Conservation (phyloP, 1,140 invertebrate species). For the Drosophila cardini region DNA sequence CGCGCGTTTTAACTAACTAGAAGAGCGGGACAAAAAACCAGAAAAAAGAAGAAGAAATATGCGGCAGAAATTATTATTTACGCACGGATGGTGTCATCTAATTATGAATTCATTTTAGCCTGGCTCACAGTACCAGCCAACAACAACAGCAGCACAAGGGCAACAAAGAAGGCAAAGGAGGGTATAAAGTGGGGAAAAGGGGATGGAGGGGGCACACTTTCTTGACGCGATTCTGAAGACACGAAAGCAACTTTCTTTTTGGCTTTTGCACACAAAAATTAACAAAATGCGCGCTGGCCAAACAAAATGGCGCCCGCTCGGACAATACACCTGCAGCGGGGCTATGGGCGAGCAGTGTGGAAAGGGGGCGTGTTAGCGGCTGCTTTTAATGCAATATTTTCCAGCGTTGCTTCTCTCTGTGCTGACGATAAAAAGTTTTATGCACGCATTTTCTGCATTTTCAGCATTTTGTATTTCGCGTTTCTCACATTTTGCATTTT, state of each 20-base stretch:
- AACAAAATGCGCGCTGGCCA: conserved; percentile 71
- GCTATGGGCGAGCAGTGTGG: conserved; percentile 10
- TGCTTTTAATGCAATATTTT: conserved; percentile 79
- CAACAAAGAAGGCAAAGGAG: conserved; percentile 40
- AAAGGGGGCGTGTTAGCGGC: conserved; percentile 22
- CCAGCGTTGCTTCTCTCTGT: conserved; percentile 50
- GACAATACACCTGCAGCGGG: conserved; percentile 73
- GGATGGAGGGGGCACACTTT: conserved; percentile 6
- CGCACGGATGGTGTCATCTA: conserved; percentile 85
- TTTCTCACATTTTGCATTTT: conserved; percentile 68
- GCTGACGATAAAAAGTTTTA: conserved; percentile 76
- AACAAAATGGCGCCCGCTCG: conserved; percentile 56
- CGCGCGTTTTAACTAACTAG: conserved; percentile 80
- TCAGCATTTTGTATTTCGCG: conserved; percentile 52
- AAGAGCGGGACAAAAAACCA: conserved; percentile 26
- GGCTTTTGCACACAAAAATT: conserved; percentile 62
- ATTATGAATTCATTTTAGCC: conserved; percentile 84
- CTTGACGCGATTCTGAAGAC: conserved; percentile 29
- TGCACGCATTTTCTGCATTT: conserved; percentile 67
- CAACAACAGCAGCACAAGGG: conserved; percentile 7
- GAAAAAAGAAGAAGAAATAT: conserved; percentile 45
- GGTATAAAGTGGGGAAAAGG: not conserved
- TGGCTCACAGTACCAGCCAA: conserved; percentile 27
- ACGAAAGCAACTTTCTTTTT: conserved; percentile 62
- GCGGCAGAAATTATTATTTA: conserved; percentile 82